Conservation (phyloP, 1,140 invertebrate genomes). For the Argopecten irradians region DNA sequence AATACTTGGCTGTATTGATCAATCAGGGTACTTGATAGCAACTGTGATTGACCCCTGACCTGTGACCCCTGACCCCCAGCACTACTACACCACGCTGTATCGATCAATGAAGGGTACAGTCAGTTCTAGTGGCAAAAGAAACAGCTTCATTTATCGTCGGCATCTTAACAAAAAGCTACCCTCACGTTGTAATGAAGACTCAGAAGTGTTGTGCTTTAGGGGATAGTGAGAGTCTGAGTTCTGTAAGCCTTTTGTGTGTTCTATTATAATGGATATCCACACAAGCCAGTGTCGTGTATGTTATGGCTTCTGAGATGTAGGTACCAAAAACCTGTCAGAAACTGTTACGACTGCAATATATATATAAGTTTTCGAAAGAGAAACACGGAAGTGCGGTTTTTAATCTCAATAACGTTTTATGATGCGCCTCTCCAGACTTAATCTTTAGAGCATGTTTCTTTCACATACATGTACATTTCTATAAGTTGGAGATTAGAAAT, state of each 20-base stretch:
- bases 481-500: neutral
- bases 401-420: neutral
- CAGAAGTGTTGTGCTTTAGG: neutral
- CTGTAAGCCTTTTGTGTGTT: neutral
- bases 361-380: too few relatives aligned
- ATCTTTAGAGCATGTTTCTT: neutral
- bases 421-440: neutral
- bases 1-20: neutral
- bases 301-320: neutral
- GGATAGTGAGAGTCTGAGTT: neutral
- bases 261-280: neutral
- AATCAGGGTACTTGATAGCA: neutral
- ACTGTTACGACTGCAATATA: too few relatives aligned
- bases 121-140: conserved; percentile 14
- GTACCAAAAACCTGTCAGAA: too few relatives aligned
- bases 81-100: neutral
- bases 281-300: too few relatives aligned
- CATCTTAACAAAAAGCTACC: conserved; percentile 6
- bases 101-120: conserved; percentile 8
- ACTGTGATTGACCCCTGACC: neutral
- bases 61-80: neutral
- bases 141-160: neutral
- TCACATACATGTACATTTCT: neutral
- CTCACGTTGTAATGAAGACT: neutral
- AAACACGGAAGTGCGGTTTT: neutral